Base-by-base conservation (phyloP, 1,140 invertebrate species). In the Cherax quadricarinatus region DNA sequence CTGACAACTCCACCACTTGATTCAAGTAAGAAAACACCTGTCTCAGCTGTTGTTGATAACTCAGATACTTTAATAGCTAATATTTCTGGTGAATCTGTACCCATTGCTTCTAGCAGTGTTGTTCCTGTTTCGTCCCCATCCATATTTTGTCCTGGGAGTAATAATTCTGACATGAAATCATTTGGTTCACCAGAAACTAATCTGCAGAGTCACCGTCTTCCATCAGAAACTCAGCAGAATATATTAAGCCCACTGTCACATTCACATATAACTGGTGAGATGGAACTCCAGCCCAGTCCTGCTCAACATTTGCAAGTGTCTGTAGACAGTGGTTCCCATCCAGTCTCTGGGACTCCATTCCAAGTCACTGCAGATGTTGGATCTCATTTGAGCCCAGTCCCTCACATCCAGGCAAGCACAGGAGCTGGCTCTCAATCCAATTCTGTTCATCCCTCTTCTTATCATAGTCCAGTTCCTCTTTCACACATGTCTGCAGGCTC, bases 341-440 rank as follows among this genome's bases (percentile, higher is more conserved):
- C 48, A 10, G 51, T 41, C 14, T 48, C 79, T 14, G 16, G 49
- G 16, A 4, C 4, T 51, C 79, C 16, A 6, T 51, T 10, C 48
- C 70, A 75, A n/a, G 7, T 81, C 6, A 51, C 83, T 41, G 14
- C 24, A 41, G 24, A 12, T 48, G 49, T 16, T 4, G 30, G 30
- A 21, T n/a, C 83, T 14, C 83, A 85, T 30, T 62, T 24, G 9
- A 85, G 83, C 62, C 83, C 83, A 41, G 4, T 66, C 7, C n/a
- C 14, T 70, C 83, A 85, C 4, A 18, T 24, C 60, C 60, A 70
- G 30, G 48, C 41, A n/a, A 48, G 60, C 16, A 14, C 62, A 70
- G 24, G 30, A 4, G 83, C 10, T 66, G 70, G 24, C 12, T 49
- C 57, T 16, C 62, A 70, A 18, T 30, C 10, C 24, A 70, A 60